A percentile compares a stretch with the other conserved stretches of the same genome.
phyloP scores from a whole-genome alignment of 1,140 invertebrate genomes.

The Cydia splendana region DNA sequence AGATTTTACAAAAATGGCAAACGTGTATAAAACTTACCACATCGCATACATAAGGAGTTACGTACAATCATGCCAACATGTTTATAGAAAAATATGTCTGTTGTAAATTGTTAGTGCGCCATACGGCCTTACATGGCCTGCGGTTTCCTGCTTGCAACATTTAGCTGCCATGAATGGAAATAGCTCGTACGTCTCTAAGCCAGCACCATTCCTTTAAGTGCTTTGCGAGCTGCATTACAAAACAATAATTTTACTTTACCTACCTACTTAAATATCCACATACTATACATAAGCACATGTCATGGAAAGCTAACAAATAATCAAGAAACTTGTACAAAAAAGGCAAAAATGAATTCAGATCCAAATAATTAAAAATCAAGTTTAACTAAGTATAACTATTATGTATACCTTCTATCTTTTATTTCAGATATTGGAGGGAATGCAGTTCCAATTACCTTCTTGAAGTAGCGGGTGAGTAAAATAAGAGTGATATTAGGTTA shows the following conservation, averaged over 20 bases:
- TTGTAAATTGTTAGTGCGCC: not conserved
- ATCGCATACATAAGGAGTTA: not conserved
- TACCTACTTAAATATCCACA: too few species aligned
- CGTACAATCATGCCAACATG: not conserved
- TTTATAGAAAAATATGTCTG: constrained; percentile 5
- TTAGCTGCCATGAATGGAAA: constrained; percentile 10
- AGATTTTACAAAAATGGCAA: not conserved
- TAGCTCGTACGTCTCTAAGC: constrained; percentile 2
- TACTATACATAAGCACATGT: too few species aligned
- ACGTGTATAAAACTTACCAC: not conserved
- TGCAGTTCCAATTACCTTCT: constrained; percentile 40
- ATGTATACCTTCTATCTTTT: constrained; percentile 21
- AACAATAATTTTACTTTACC: not conserved
- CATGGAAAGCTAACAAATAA: too few species aligned
- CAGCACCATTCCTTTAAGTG: not conserved
- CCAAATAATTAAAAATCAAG: not conserved
- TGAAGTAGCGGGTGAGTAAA: constrained; percentile 43
- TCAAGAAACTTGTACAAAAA: too few species aligned
- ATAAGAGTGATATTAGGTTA: not conserved
- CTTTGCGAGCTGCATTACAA: not conserved
- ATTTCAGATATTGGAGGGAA: constrained; percentile 40
- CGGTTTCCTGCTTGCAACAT: constrained; percentile 9
- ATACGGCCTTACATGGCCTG: not conserved
- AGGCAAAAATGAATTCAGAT: too few species aligned
- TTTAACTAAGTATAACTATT: not conserved